Percentiles rank a stretch among this genome's conserved stretches.
Conservation (phyloP, 1,140 invertebrate species). For the Platyscapa corneri region DNA sequence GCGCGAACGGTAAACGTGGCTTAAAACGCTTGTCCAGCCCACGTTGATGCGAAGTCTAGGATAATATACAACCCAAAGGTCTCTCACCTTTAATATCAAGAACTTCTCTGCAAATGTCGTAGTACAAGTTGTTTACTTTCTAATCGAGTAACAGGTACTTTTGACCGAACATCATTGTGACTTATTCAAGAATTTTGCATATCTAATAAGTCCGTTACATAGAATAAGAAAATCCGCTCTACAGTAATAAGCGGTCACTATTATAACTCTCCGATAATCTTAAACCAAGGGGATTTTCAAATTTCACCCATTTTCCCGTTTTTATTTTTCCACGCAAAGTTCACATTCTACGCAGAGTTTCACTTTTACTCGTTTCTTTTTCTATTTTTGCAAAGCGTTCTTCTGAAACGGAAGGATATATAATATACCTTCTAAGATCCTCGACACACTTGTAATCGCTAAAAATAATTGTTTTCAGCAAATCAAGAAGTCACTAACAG, state of each 20-base stretch:
- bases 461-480: too few species aligned
- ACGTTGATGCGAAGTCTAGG: neutral
- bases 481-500: too few species aligned
- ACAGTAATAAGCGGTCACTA: neutral
- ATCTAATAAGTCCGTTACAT: neutral
- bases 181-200: neutral
- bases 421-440: too few species aligned
- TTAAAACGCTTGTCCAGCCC: neutral
- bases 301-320: neutral
- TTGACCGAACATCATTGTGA: neutral
- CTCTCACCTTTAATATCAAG: neutral
- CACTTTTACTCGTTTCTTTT: too few species aligned
- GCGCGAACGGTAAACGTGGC: neutral
- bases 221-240: neutral
- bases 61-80: too few species aligned
- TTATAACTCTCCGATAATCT: neutral
- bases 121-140: conserved; percentile 5
- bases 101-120: neutral
- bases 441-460: too few species aligned
- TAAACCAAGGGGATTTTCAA: neutral
- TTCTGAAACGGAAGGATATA: too few species aligned
- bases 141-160: neutral
- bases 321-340: too few species aligned
- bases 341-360: too few species aligned
- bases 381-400: too few species aligned